Evolutionary conservation across 2,113 vertebrate genomes (phyloP), one percentile per base, ranked within the genome.

Genomic region (Rhynchopsitta pachyrhyncha): DNA sequence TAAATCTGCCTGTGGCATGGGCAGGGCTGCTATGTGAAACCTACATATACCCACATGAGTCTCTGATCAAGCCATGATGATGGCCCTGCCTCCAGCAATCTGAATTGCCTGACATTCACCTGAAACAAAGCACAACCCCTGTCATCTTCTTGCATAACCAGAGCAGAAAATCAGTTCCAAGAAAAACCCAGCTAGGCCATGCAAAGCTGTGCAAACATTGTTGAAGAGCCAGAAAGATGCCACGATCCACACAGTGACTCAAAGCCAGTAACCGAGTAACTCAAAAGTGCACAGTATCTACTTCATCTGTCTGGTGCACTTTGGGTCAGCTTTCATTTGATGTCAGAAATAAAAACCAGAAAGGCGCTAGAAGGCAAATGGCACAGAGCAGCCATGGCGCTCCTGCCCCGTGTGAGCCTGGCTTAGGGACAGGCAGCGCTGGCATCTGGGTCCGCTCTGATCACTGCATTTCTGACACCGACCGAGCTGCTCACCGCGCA

Each of bases 401-500:
- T 64, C 25, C 5, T 27, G 68, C 31, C 55, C 33, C 1, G 2
- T 22, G 19, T 57, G 31, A 23, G 33, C 31, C 55, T 57, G 55
- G 55, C 55, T 57, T 57, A 22, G 19, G 55, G 31, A 57, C 11
- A 13, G 55, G 55, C 31, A 57, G 55, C 2, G 2, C 55, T 22
- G 31, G 55, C 37, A 41, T 7, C 31, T 23, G 41, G 42, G 19
- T 35, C 31, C 12, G 6, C 33, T 31, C 53, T 49, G 13, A 41
- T 55, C 29, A 28, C 53, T 47, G 35, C n/a, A 11, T 39, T 75
- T 60, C n/a, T 29, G 27, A 69, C 62, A 37, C 9, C 6, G 50
- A 81, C 41, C 31, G 8, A 31, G 35, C n/a, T 16, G 60, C 55
- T 9, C n/a, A 13, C 10, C 0, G 8, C 0, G 2, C 17, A 22